These are phyloP conservation scores for Diorhabda carinulata DNA, from an alignment of 1,140 invertebrate species.

Conservation along the genomic window DNA sequence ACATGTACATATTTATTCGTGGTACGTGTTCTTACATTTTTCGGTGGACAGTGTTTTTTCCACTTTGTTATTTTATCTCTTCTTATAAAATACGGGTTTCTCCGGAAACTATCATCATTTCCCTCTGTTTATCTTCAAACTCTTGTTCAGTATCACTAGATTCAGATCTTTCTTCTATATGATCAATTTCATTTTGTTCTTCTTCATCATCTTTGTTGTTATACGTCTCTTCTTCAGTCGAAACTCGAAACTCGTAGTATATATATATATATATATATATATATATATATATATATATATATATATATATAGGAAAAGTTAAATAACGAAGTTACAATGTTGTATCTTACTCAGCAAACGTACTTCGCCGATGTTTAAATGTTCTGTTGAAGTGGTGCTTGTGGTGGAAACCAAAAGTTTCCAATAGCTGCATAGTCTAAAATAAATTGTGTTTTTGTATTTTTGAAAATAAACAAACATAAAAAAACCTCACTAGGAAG, in stretches of 20 bases:
- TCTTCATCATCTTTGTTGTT: not conserved
- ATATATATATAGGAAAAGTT: not conserved
- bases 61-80: not conserved
- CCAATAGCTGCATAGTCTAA: no score
- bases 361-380: not conserved
- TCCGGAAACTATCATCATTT: not conserved
- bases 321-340: not conserved
- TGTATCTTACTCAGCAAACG: not conserved
- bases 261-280: not conserved
- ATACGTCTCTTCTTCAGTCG: not conserved
- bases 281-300: not conserved
- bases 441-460: no score
- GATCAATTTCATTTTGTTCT: constrained; percentile 3
- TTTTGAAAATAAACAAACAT: no score
- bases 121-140: not conserved
- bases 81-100: not conserved
- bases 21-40: constrained; percentile 4
- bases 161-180: constrained; percentile 4
- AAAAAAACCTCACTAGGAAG: no score
- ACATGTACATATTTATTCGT: not conserved
- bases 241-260: not conserved
- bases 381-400: no score
- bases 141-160: constrained; percentile 4
- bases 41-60: constrained; percentile 1
- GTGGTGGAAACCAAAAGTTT: no score